A percentile compares a stretch with the other conserved stretches of the same genome.
Evolutionary conservation across 2,888 invertebrate species (phyloP).

Genomic region (Pantelozetes paolii): DNA sequence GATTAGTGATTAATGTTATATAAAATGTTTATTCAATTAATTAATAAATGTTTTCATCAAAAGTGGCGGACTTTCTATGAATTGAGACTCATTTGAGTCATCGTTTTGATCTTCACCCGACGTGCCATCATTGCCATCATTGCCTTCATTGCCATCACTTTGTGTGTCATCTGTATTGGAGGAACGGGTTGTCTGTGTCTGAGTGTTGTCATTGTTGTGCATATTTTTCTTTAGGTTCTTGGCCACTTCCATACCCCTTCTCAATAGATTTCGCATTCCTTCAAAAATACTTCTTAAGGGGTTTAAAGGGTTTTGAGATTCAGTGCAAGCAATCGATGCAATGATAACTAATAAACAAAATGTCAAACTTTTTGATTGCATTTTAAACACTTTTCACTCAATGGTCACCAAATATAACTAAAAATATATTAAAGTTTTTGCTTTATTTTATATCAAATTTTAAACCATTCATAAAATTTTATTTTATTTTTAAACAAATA

Average conservation of each 20-base stretch:
- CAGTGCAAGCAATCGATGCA: not conserved
- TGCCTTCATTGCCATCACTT: no score
- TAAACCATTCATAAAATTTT: no score
- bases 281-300: slow-evolving; percentile 23
- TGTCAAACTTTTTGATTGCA: not conserved
- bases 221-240: slow-evolving; percentile 11
- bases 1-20: no score
- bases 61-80: not conserved
- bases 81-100: not conserved
- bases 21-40: no score
- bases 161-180: no score
- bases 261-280: slow-evolving; percentile 6
- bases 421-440: no score
- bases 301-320: not conserved
- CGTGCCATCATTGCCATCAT: not conserved
- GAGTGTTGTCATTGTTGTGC: not conserved
- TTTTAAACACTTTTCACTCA: not conserved
- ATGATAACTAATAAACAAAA: not conserved
- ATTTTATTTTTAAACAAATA: no score
- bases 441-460: no score
- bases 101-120: not conserved
- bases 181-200: no score
- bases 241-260: slow-evolving; percentile 10
- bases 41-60: not conserved
- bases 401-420: no score